phyloP scores from a whole-genome alignment of 2,888 invertebrate species.

The Agrypnus murinus region DNA sequence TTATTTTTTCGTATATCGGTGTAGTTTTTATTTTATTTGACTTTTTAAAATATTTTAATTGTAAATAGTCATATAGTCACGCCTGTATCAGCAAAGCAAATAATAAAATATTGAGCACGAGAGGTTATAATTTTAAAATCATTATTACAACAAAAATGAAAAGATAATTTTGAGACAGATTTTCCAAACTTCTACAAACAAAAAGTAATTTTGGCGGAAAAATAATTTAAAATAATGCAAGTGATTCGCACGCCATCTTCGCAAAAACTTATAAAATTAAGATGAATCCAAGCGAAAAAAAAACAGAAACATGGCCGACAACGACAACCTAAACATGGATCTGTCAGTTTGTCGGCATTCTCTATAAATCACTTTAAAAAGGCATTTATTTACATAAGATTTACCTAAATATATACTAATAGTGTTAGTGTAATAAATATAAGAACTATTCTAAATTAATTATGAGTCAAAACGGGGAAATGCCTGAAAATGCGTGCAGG shows the following conservation, averaged over 20 bases:
- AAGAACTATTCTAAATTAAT: conserved; percentile 34
- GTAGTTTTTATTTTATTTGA: no score
- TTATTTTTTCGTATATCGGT: no score
- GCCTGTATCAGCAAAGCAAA: no score
- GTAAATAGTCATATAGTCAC: no score
- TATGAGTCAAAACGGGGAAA: conserved; percentile 50
- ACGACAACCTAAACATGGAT: conserved; percentile 59
- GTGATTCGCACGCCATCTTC: conserved; percentile 23
- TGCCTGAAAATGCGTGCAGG: conserved; percentile 64
- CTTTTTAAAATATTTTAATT: no score
- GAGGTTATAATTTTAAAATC: no score
- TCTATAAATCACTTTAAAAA: conserved; percentile 54
- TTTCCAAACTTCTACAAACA: no score
- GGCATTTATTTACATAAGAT: conserved; percentile 13
- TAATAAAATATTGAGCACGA: no score
- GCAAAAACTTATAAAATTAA: neutral
- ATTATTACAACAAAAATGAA: no score
- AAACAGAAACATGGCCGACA: conserved; percentile 62
- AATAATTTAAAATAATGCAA: neutral
- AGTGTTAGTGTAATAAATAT: conserved; percentile 27
- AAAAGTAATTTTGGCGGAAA: conserved; percentile 5
- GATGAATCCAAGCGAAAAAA: conserved; percentile 37
- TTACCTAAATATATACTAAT: conserved; percentile 24
- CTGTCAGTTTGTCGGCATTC: conserved; percentile 62
- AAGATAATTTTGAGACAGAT: no score